Evolutionary conservation across 2,797 vertebrate species (phyloP).

Genomic region (Okamejei kenojei): DNA sequence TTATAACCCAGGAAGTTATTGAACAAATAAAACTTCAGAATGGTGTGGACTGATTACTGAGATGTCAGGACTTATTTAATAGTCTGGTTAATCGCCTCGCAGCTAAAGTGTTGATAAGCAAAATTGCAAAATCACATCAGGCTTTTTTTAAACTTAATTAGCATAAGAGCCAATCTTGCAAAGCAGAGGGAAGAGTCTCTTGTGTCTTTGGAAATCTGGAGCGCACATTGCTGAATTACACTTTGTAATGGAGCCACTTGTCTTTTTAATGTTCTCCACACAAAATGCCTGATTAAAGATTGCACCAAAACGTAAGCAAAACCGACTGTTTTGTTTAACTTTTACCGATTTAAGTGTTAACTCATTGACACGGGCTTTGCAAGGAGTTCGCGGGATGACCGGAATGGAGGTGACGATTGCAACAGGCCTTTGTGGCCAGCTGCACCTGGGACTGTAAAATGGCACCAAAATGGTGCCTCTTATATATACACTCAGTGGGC

Average conservation of each 20-base stretch:
- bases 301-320: not conserved
- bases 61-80: not conserved
- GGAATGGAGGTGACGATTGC: too few relatives aligned
- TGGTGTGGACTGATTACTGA: not conserved
- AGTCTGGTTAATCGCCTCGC: not conserved
- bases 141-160: not conserved
- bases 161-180: not conserved
- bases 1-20: not conserved
- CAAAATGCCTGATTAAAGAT: not conserved
- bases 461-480: too few relatives aligned
- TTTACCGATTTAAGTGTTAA: not conserved
- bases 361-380: not conserved
- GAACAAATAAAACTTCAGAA: not conserved
- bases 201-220: not conserved
- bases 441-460: too few relatives aligned
- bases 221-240: not conserved
- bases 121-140: not conserved
- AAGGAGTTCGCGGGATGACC: too few relatives aligned
- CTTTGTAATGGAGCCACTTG: not conserved
- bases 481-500: too few relatives aligned
- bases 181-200: not conserved
- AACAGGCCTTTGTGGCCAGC: too few relatives aligned
- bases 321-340: not conserved
- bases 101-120: not conserved
- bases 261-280: not conserved